Evolutionary conservation across 2,113 vertebrate species (phyloP).

Genomic region (Pithys albifrons): DNA sequence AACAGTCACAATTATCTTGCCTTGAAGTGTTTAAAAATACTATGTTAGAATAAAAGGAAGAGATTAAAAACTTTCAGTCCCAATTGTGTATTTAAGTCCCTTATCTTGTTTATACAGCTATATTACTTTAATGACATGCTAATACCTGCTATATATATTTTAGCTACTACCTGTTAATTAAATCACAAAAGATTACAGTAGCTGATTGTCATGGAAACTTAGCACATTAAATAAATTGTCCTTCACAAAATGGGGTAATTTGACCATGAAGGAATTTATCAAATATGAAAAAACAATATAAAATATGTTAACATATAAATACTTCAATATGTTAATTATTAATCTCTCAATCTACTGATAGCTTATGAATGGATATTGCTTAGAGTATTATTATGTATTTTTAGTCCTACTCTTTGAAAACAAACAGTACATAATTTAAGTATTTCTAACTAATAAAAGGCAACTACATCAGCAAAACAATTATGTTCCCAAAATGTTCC

Average conservation of each 20-base stretch:
- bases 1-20: not conserved
- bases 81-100: not conserved
- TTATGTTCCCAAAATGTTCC: not conserved
- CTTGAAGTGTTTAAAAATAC: not conserved
- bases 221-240: not conserved
- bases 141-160: not conserved
- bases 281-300: not conserved
- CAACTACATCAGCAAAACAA: not conserved
- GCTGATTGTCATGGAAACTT: constrained; percentile 3
- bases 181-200: constrained; percentile 9
- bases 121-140: not conserved
- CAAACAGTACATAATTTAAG: not conserved
- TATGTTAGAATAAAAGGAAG: not conserved
- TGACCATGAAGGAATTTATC: not conserved
- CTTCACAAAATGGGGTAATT: not conserved
- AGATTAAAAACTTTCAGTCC: not conserved
- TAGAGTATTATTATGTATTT: not conserved
- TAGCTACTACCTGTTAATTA: constrained; percentile 22
- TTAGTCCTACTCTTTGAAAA: not conserved
- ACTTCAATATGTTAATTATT: not conserved
- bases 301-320: not conserved
- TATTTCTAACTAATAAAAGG: not conserved
- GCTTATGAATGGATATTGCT: not conserved
- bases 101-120: not conserved
- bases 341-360: not conserved